Base-by-base conservation (phyloP, 2,888 invertebrate genomes). In the Baccha elongata region DNA sequence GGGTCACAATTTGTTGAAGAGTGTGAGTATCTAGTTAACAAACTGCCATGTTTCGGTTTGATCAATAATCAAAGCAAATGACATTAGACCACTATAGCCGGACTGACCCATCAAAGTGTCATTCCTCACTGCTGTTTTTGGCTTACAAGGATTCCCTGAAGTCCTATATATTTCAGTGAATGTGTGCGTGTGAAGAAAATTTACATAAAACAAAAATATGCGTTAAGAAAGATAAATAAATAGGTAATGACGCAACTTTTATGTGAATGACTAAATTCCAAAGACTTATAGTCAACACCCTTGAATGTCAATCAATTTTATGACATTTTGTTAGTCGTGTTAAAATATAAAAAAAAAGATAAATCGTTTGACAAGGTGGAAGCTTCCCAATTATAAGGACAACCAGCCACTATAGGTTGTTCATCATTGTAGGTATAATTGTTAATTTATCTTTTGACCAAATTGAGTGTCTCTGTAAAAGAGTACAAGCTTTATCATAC, bases 51-150 rank as follows among this genome's bases (percentile, higher is more conserved):
- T 32, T 55, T 69, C 40, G 48, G 48, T 69, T n/a, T 76, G 62
- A 76, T 76, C 69, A 62, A 76, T 76, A 76, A 76, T 55, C 69
- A 53, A 68, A 69, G 64, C 32, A 69, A 76, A 64, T 76, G 55
- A 58, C 48, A 73, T 48, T 17, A 72, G 52, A 15, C 46, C 55
- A 23, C 1, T 37, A 35, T 35, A 0, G n/a, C 3, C 2, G 3
- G 0, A 67, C 23, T 26, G 67, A 48, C 62, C 32, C 6, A 40
- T 40, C 46, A 19, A 15, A 26, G 3, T 69, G 29, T 40, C 29
- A 32, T 29, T 21, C 19, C 7, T 35, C 6, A 6, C 3, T 13
- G 1, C 10, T 52, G 46, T 10, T 32, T 23, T 42, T 19, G 8
- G 17, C 5, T 44, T n/a, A 29, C 10, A 48, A 48, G 26, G 13